Evolutionary conservation across 2,888 invertebrate species (phyloP), one percentile per base, ranked within the genome.

Genomic region (Argyresthia albistria): DNA sequence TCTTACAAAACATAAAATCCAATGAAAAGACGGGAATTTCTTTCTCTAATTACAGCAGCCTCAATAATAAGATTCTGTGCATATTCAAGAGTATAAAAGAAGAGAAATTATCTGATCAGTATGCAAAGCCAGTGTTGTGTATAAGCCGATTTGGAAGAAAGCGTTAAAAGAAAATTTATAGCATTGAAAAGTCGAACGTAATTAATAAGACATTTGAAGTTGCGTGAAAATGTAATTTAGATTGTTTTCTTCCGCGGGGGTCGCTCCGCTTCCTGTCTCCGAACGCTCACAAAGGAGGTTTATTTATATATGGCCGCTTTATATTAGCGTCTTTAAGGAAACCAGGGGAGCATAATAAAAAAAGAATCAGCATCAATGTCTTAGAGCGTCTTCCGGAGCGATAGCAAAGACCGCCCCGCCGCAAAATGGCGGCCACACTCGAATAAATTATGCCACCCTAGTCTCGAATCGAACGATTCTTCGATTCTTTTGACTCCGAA

Each of bases 181-280:
- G 82, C 86, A 87, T 84, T 82, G 84, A 84, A 83, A 84, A 87
- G 86, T 87, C 84, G 73, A 75, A 70, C 68, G 82, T 81, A 87
- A 87, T 87, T 87, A 87, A 87, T 87, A 86, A 87, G 86, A 84
- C 87, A 86, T 86, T 86, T 87, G 84, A 83, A 87, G 87, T 87
- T 83, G 86, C 86, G 86, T 87, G 87, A 87, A 87, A 87, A 87
- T 86, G 87, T 87, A 87, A 87, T 87, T 87, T 87, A 86, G 86
- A 87, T 86, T 87, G 86, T 87, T 86, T 86, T 25, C 25, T 25
- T 81, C 73, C 70, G 70, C 67, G 65, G 70, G 83, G 84, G 83
- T 72, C 74, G 62, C 67, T 58, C 57, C 59, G 72, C 68, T 80
- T 82, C 82, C 78, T 80, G 79, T 73, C 76, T 76, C 66, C 65